Conservation (phyloP, 2,888 invertebrate genomes). For the Drosophila phalerata region DNA sequence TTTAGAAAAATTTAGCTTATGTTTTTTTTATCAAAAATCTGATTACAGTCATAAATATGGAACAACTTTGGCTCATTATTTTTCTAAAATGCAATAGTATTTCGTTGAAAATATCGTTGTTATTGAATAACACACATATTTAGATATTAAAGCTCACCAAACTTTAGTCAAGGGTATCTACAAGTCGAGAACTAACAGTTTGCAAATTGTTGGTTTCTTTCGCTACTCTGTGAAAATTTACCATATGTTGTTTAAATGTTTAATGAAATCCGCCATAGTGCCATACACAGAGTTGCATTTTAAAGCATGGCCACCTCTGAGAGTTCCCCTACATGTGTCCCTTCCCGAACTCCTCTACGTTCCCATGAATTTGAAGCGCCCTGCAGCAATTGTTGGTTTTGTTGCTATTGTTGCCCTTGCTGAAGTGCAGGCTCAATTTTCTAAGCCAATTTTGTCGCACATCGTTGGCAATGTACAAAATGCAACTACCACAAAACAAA, state of each 20-base stretch:
- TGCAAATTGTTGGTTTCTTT: slow-evolving; percentile 1
- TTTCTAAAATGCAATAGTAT: no score
- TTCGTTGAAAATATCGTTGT: background rate
- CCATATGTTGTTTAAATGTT: slow-evolving; percentile 79
- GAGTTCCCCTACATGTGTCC: background rate
- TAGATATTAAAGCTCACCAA: no score
- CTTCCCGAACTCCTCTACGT: background rate
- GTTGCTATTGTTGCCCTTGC: slow-evolving; percentile 17
- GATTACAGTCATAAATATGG: no score
- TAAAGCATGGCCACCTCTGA: slow-evolving; percentile 53
- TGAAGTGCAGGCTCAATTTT: slow-evolving; percentile 71
- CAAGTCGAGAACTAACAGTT: background rate
- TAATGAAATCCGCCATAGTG: slow-evolving; percentile 76
- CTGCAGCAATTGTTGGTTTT: slow-evolving; percentile 33
- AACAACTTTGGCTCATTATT: no score
- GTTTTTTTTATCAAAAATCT: no score
- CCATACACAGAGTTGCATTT: slow-evolving; percentile 75
- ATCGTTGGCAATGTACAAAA: slow-evolving; percentile 55
- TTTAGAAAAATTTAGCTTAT: no score
- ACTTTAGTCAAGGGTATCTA: background rate
- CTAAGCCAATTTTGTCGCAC: slow-evolving; percentile 79
- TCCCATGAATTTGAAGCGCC: background rate
- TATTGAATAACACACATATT: background rate
- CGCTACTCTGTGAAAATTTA: slow-evolving; percentile 63
- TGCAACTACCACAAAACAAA: slow-evolving; percentile 40